Evolutionary conservation across 2,113 vertebrate genomes (phyloP), one percentile per base, ranked within the genome.

Genomic region (Barbus barbus): DNA sequence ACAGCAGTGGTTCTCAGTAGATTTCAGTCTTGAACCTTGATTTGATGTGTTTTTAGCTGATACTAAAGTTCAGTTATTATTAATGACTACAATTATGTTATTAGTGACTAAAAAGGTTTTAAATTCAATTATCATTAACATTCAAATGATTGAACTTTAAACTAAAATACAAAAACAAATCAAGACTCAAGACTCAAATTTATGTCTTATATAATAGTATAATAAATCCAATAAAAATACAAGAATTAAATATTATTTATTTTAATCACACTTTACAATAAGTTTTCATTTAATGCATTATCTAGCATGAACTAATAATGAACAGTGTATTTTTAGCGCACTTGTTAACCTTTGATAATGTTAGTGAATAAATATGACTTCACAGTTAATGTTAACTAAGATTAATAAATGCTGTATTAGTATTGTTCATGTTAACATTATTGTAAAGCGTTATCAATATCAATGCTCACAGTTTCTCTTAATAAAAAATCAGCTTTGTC

Each of bases 181-280:
- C 56, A 4, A 24, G n/a, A 24, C 12, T 60, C 4, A 60, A 24
- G n/a, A 26, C 24, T 61, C 4, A 61, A 26, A 61, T 61, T 0
- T 5, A 26, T 61, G 1, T 24, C 56, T 9, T 11, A 9, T 60
- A 12, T 60, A 12, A 24, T 61, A 14, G n/a, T 12, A 11, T 60
- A 24, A n/a, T 24, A n/a, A n/a, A n/a, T n/a, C n/a, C n/a, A n/a
- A n/a, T n/a, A 11, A 58, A 22, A 58, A 24, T 63, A 28, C 2
- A 63, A 6, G 1, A 8, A 26, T 63, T 0, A 63, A 16, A 44
- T 38, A 4, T 4, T 5, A 2, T 0, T 44, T 12, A 4, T 44
- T 13, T 5, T 12, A 18, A 65, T 18, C 14, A 18, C 18, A 53
- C 16, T 53, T 53, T 6, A 53, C 48, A 53, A 20, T 53, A 53